These are phyloP conservation scores for Acleris laterana DNA, from an alignment of 2,888 invertebrate genomes.

Conservation along the genomic window DNA sequence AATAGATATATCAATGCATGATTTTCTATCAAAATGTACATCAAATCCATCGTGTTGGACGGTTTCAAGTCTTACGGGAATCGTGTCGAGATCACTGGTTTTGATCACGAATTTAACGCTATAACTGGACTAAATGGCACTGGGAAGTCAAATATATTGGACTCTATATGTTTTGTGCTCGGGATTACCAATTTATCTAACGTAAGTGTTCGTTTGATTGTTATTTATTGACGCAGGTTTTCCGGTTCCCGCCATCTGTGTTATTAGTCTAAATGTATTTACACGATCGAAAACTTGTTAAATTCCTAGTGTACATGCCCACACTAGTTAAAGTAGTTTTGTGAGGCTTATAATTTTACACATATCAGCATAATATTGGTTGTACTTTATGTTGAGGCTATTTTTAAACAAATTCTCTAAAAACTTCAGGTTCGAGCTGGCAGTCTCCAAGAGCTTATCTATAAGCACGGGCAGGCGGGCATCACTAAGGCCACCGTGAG, in stretches of 20 bases:
- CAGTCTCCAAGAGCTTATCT: conserved; percentile 97
- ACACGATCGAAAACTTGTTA: too few relatives aligned
- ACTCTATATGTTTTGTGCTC: conserved; percentile 98
- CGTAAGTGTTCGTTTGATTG: conserved; percentile 83
- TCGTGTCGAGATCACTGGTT: conserved; percentile 94
- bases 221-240: conserved; percentile 2
- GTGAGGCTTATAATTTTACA: background rate
- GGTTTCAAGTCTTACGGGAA: conserved; percentile 99
- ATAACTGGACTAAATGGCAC: conserved; percentile 99
- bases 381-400: too few relatives aligned
- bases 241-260: conserved; percentile 11
- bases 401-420: background rate
- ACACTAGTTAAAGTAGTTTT: background rate
- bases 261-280: background rate
- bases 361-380: background rate
- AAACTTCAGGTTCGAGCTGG: conserved; percentile 92
- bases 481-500: conserved; percentile 98
- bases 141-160: conserved; percentile 98
- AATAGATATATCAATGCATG: conserved; percentile 30
- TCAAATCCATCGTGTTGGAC: conserved; percentile 96
- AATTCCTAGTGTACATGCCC: too few relatives aligned
- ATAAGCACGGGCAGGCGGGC: conserved; percentile 98
- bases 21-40: conserved; percentile 87
- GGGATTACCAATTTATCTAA: conserved; percentile 96
- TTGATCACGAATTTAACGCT: conserved; percentile 98